Conservation (phyloP, 2,113 vertebrate species). For the Anhinga anhinga region DNA sequence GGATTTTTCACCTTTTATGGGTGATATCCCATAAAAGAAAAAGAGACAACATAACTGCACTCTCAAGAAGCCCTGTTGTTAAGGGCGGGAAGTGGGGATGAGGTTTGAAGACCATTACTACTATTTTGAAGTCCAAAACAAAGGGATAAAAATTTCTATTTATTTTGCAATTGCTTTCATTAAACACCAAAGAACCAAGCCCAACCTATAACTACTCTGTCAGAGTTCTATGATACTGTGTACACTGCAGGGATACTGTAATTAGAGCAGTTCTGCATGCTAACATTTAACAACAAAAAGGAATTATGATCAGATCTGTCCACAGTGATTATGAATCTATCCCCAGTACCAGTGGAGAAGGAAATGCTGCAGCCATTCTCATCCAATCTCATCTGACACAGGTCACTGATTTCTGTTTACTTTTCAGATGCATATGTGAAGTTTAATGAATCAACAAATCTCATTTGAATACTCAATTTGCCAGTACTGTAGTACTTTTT, state of each 20-base stretch:
- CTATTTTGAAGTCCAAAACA: background rate
- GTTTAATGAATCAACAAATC: background rate
- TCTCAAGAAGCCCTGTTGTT: background rate
- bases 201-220: background rate
- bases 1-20: background rate
- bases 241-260: background rate
- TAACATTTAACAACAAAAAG: background rate
- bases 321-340: background rate
- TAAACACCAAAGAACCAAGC: background rate
- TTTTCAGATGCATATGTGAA: background rate
- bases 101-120: background rate
- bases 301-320: background rate
- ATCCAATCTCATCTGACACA: background rate
- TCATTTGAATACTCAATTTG: slow-evolving; percentile 3
- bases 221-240: background rate
- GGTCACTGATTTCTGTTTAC: background rate
- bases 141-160: background rate
- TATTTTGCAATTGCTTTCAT: background rate
- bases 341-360: background rate
- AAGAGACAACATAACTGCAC: background rate
- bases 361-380: background rate
- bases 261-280: background rate
- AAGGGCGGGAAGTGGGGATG: background rate
- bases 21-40: background rate
- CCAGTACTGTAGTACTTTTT: background rate